Evolutionary conservation across 2,888 invertebrate genomes (phyloP), one percentile per base, ranked within the genome.

Genomic region (Chorisops tibialis): DNA sequence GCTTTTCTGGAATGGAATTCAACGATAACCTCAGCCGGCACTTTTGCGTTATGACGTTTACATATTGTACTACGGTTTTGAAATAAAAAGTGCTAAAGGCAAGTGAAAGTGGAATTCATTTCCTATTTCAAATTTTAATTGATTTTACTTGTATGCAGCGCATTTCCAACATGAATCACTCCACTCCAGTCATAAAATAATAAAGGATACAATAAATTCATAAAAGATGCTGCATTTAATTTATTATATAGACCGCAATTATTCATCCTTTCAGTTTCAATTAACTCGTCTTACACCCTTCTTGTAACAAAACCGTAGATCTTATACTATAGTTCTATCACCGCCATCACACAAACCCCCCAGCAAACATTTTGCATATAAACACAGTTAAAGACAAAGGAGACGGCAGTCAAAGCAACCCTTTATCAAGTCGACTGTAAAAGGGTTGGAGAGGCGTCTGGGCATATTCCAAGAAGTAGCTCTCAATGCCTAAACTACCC

Each of bases 221-320:
- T 58, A 62, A 62, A 64, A 64, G 62, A 62, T 60, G 64, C 62
- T 64, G 65, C 61, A 61, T 56, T 65, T 66, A 66, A 66, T 66
- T 66, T 66, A 66, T 64, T 64, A 61, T 64, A 67, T 66, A 65
- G 65, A 65, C 68, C 67, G 65, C 67, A 67, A 69, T 69, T 69
- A 68, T 69, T 68, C 67, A 69, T 69, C 67, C 68, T 69, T 69
- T 69, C 69, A 68, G 66, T 69, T 69, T 69, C 68, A 69, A 69
- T 69, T 69, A 69, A 68, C 66, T 67, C 63, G 66, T 67, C 63
- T 67, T 66, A 62, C 60, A 50, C 14, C 38, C 45, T 43, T 51
- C 62, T 56, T 24, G 18, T 47, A 41, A 56, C 52, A 21, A 52
- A 30, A 30, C 30, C 35, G 41, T n/a, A 37, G 14, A 56, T 52